Base-by-base conservation (phyloP, 2,888 invertebrate species). In the Oligia latruncula region DNA sequence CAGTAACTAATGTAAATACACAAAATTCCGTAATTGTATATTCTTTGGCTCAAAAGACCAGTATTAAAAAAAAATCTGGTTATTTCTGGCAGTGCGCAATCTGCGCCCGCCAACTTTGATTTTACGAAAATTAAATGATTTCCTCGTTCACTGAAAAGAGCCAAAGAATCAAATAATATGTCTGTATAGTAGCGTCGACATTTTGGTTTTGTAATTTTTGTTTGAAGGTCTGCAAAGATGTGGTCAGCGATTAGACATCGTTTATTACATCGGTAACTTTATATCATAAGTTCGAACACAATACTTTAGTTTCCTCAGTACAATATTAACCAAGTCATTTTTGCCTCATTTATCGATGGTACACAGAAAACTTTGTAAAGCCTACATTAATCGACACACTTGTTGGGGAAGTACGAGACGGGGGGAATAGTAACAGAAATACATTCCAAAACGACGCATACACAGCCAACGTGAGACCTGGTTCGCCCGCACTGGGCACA, bases 391-490 rank as follows among this genome's bases (percentile, higher is more conserved):
- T 80, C 73, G 71, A 68, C 62, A 84, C 78, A 84, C 85, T 64
- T 74, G 60, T 84, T 80, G 85, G 84, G 77, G 72, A 77, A 49
- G 46, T 65, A 71, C 71, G 67, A 84, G 71, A 80, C 49, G 80
- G 78, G 74, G 84, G 60, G 35, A 74, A 77, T 87, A 77, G 80
- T 46, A 82, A 76, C 67, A 86, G 78, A 77, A 87, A 77, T 84
- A 81, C 85, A 84, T 80, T 86, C 71, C 70, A 86, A 82, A 81
- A 68, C 80, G 71, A 83, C 85, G 80, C 87, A 77, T 80, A 84
- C 87, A 85, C 93, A 96, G 96, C 96, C 85, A 85, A 89, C 88
- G 93, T 93, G 80, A 93, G 95, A 46, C 95, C 96, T 72, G 96
- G 95, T 74, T 95, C 96, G 74, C 95, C 96, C 71, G 90, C 91